Evolutionary conservation across 2,797 vertebrate genomes (phyloP).

Genomic region (Zonotrichia albicollis): DNA sequence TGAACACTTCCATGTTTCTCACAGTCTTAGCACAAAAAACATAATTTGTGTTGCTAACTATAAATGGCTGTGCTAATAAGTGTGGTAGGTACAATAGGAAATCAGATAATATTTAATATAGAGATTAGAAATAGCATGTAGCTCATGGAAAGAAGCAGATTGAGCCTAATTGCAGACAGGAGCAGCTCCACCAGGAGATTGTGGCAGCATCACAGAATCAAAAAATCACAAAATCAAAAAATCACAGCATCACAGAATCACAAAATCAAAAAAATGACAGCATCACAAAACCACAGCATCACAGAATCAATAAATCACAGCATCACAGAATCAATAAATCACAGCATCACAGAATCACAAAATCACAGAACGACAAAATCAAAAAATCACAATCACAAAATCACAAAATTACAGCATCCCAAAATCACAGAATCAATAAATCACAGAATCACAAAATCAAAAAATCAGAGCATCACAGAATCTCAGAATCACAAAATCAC

Average conservation of each 20-base stretch:
- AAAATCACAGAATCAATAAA: no score
- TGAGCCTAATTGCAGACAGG: background rate
- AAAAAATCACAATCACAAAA: background rate
- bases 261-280: no score
- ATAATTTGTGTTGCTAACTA: background rate
- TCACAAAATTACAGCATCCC: no score
- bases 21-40: background rate
- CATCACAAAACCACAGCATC: no score
- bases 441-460: no score
- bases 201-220: background rate
- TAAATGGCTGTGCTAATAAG: background rate
- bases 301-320: background rate
- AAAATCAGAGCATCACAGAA: background rate
- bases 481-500: background rate
- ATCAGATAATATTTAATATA: background rate
- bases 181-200: background rate
- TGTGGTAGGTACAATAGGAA: background rate
- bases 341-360: rapidly evolving
- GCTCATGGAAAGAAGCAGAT: background rate
- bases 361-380: no score
- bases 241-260: no score
- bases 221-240: background rate
- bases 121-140: background rate
- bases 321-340: background rate
- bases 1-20: background rate